Evolutionary conservation across 2,888 invertebrate species (phyloP).

Genomic region (Troides aeacus): DNA sequence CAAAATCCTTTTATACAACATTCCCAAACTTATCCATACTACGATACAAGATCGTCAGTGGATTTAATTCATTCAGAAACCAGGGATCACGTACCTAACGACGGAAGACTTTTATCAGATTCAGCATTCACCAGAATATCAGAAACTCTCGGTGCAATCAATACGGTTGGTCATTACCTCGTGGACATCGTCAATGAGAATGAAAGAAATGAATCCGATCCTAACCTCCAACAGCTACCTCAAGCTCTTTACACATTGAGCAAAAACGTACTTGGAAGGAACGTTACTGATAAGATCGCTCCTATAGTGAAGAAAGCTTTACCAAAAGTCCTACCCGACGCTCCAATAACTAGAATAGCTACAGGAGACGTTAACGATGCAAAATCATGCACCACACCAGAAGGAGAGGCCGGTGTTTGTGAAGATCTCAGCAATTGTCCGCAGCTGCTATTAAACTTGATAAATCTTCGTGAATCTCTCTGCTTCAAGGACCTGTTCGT

Average conservation of each 20-base stretch:
- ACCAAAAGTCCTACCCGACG: conserved; percentile 66
- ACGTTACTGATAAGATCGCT: conserved; percentile 89
- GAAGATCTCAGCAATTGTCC: conserved; percentile 94
- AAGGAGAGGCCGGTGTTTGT: conserved; percentile 88
- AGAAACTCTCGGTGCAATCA: conserved; percentile 87
- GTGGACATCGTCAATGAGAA: conserved; percentile 86
- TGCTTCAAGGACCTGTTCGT: conserved; percentile 95
- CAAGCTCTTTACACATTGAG: conserved; percentile 89
- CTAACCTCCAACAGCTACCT: conserved; percentile 77
- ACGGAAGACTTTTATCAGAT: conserved; percentile 79
- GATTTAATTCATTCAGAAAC: conserved; percentile 51
- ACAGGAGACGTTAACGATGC: conserved; percentile 77
- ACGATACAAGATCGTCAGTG: conserved; percentile 50
- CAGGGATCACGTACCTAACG: conserved; percentile 48
- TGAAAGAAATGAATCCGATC: conserved; percentile 67
- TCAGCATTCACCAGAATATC: conserved; percentile 82
- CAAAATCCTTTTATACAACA: conserved; percentile 12
- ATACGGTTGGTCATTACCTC: conserved; percentile 91
- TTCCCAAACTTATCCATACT: conserved; percentile 37
- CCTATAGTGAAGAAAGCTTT: conserved; percentile 82
- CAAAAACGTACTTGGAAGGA: conserved; percentile 86
- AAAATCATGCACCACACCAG: conserved; percentile 89
- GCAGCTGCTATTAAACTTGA: conserved; percentile 88
- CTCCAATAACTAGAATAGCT: conserved; percentile 68
- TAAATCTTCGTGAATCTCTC: conserved; percentile 89